Percentiles rank a stretch among this genome's conserved stretches.
Conservation (phyloP, 2,113 vertebrate species). For the Forbesichthys agassizii region DNA sequence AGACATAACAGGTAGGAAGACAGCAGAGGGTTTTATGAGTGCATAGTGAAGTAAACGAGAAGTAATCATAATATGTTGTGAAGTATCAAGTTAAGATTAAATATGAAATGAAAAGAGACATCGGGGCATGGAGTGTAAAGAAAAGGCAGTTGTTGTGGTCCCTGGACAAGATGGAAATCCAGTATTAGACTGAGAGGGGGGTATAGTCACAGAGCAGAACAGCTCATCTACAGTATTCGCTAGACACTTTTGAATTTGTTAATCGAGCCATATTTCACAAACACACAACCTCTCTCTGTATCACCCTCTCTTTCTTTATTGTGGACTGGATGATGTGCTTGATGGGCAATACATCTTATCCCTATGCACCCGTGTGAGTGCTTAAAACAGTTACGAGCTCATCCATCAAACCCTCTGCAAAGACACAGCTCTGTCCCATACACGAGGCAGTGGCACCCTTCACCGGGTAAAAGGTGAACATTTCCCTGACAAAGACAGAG, state of each 20-base stretch:
- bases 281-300: constrained; percentile 8
- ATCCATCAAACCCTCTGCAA: constrained; percentile 53
- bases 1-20: constrained; percentile 50
- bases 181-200: neutral
- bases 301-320: neutral
- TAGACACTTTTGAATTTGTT: constrained; percentile 39
- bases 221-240: constrained; percentile 37
- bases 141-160: neutral
- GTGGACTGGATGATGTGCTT: constrained; percentile 31
- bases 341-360: constrained; percentile 58
- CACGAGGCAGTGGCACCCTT: neutral
- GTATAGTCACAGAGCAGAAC: constrained; percentile 12
- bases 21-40: constrained; percentile 3
- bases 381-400: constrained; percentile 59
- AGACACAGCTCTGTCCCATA: constrained; percentile 21
- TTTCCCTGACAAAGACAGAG: neutral
- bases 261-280: constrained; percentile 46
- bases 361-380: constrained; percentile 44
- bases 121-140: neutral
- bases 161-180: no score
- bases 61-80: constrained; percentile 12
- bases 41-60: no score
- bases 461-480: neutral
- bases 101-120: neutral
- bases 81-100: neutral